Percentiles rank a stretch among this genome's conserved stretches.
These are phyloP conservation scores for Latrodectus geometricus DNA, from an alignment of 1,140 invertebrate species.

Conservation along the genomic window DNA sequence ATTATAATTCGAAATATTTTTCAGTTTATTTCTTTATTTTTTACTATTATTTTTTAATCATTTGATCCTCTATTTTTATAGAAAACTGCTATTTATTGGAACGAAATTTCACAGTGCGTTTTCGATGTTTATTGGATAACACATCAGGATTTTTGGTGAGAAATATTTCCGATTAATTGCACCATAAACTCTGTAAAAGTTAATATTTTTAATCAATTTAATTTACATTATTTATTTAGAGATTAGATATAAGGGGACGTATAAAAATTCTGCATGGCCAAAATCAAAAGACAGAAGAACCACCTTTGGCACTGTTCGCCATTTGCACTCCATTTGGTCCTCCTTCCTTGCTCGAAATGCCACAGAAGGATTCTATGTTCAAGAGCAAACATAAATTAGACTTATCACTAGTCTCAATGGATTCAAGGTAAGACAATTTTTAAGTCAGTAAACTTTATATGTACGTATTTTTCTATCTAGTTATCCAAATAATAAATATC, in stretches of 20 bases:
- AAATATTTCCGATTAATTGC: not conserved
- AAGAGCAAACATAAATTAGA: slow-evolving; percentile 99
- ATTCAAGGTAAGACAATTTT: slow-evolving; percentile 69
- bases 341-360: slow-evolving; percentile 71
- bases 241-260: slow-evolving; percentile 94
- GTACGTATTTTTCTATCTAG: not conserved
- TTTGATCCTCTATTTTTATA: slow-evolving; percentile 39
- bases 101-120: slow-evolving; percentile 95
- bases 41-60: not conserved
- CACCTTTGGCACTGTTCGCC: slow-evolving; percentile 92
- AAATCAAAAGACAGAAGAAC: slow-evolving; percentile 91
- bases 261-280: slow-evolving; percentile 96
- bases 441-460: too few species aligned
- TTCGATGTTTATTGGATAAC: slow-evolving; percentile 97
- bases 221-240: slow-evolving; percentile 74
- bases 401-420: slow-evolving; percentile 94
- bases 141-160: slow-evolving; percentile 98
- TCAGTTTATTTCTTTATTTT: not conserved
- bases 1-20: not conserved
- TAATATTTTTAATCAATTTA: not conserved
- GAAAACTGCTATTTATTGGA: slow-evolving; percentile 86
- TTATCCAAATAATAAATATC: not conserved
- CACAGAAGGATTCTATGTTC: slow-evolving; percentile 86
- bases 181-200: not conserved
- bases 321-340: slow-evolving; percentile 98